Evolutionary conservation across 2,113 vertebrate genomes (phyloP), one percentile per base, ranked within the genome.

Genomic region (Anolis sagrei): DNA sequence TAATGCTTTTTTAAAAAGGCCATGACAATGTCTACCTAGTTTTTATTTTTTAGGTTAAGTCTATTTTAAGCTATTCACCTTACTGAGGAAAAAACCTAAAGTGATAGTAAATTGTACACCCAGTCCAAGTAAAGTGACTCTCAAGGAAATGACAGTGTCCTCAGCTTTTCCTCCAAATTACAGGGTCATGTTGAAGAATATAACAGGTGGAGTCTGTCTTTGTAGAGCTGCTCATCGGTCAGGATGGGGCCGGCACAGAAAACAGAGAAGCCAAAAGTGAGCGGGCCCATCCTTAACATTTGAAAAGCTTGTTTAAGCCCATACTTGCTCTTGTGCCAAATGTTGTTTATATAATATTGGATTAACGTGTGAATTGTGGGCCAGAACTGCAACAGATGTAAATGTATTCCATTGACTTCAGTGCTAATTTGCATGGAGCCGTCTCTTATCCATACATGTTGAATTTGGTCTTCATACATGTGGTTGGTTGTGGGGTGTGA

Each of bases 181-280:
- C 34, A n/a, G 83, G 54, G 54, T 13, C 11, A 58, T 74, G 18
- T 21, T 79, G 68, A 79, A 62, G 36, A 64, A 44, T 25, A 34
- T 70, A 64, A 64, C 69, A 74, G 76, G 58, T 74, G 86, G 76
- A 83, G 73, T 74, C 32, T 23, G 58, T 87, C 86, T 87, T 83
- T 23, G 18, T 83, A 61, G 58, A 83, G 83, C 32, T 48, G 10
- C 51, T 74, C 14, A 64, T 49, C n/a, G 64, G 36, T 64, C 69
- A 66, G 54, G 51, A 73, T 29, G 19, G 44, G 64, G 29, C 39
- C 9, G 39, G 36, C 75, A 73, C 23, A 79, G 58, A 64, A 34
- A 36, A 62, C 13, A 74, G 4, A 74, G 64, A 23, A 66, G 86
- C 34, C 13, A 82, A 44, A 83, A 74, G 61, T 64, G 21, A 83